Base-by-base conservation (phyloP, 2,888 invertebrate genomes). In the Caenorhabditis sp. region DNA sequence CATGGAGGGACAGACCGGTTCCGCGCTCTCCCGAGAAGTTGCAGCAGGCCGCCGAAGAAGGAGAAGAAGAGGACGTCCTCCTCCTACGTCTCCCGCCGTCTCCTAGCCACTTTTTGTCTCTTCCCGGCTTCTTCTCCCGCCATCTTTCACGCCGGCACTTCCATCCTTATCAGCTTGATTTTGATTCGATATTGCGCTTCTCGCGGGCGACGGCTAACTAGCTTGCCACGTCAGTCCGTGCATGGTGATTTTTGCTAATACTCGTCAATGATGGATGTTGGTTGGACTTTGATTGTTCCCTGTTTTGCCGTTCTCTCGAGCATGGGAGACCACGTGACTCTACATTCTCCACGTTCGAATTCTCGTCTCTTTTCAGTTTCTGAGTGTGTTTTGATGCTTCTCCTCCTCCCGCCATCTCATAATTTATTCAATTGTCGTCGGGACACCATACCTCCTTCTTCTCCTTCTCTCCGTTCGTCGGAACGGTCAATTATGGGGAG, bases 51-150 rank as follows among this genome's bases (percentile, higher is more conserved):
- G 39, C 4, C 2, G 48, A 13, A 24, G 48, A 13, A 48, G 27
- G 30, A 55, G 39, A 6, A 41, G 52, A n/a, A 63, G 53, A 50
- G 39, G 48, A 32, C n/a, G 15, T 22, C 32, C 41, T 32, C 55
- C 35, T 52, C 45, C 43, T 9, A 9, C 24, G 6, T 43, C 24
- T 17, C 26, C 62, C 1, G 1, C 39, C 37, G 17, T 15, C 24
- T 52, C 56, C 59, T 70, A 70, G 70, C 70, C 70, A 59, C 70
- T 70, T 70, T 70, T 59, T 70, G 59, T 50, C 32, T 66, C 56
- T 56, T 56, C 66, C 46, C 50, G 58, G 50, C 50, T 59, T 24
- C 56, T 48, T 46, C 46, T 45, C 32, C 30, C 46, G 30, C 50
- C 43, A 30, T 66, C 58, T 48, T 46, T 30, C 46, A 26, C 46